A percentile compares a stretch with the other conserved stretches of the same genome.
Evolutionary conservation across 2,888 invertebrate species (phyloP).

Genomic region (Hemaris fuciformis): DNA sequence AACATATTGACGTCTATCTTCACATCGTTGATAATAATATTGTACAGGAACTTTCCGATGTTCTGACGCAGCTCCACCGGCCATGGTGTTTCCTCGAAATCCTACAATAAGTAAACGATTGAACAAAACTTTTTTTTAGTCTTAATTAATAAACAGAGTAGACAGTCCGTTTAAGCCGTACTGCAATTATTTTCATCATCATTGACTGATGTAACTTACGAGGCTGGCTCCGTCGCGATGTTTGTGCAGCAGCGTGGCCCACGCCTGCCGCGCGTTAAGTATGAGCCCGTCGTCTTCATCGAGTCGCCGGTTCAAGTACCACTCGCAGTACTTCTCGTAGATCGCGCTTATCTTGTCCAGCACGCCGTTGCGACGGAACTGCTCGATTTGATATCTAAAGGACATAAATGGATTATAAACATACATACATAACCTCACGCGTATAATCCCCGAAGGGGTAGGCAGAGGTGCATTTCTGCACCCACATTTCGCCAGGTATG

Average conservation of each 20-base stretch:
- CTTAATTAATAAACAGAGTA: too few relatives aligned
- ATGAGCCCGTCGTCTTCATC: slow-evolving; percentile 46
- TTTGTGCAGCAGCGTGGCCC: slow-evolving; percentile 85
- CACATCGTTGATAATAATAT: slow-evolving; percentile 91
- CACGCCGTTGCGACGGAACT: slow-evolving; percentile 84
- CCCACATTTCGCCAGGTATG: too few relatives aligned
- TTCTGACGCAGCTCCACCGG: slow-evolving; percentile 82
- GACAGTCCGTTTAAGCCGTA: too few relatives aligned
- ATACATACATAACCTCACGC: too few relatives aligned
- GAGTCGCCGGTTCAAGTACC: slow-evolving; percentile 77
- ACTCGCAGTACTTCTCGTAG: slow-evolving; percentile 84
- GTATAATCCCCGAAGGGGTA: too few relatives aligned
- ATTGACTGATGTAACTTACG: too few relatives aligned
- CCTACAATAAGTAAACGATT: slow-evolving; percentile 63
- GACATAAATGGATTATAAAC: slow-evolving; percentile 1
- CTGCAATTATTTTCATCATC: too few relatives aligned
- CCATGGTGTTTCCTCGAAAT: slow-evolving; percentile 84
- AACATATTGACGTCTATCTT: slow-evolving; percentile 90
- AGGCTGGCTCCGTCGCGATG: slow-evolving; percentile 78
- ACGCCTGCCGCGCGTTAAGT: slow-evolving; percentile 85
- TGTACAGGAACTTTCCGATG: slow-evolving; percentile 92
- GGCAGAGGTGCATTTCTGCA: too few relatives aligned
- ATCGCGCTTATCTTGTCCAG: slow-evolving; percentile 83
- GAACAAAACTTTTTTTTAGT: too few relatives aligned
- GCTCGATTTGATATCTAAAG: slow-evolving; percentile 83